Conservation (phyloP, 2,888 invertebrate species). For the Callyntrura sp. region DNA sequence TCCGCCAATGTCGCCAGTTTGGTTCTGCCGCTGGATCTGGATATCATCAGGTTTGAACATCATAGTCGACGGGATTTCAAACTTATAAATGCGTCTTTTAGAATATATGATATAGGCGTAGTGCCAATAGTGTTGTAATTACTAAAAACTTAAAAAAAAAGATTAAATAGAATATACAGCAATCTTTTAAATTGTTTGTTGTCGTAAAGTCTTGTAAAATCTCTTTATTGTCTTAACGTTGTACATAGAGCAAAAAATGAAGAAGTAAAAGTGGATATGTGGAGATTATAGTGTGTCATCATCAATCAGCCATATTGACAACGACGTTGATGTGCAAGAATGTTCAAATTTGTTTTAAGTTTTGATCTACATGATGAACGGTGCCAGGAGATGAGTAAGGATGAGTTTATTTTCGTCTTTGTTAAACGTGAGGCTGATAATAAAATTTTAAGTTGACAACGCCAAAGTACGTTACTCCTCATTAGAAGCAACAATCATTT, state of each 20-base stretch:
- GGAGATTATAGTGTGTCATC: background rate
- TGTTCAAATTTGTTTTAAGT: background rate
- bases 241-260: slow-evolving; percentile 23
- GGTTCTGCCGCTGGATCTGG: slow-evolving; percentile 19
- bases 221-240: background rate
- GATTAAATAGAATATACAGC: background rate
- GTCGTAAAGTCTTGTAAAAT: slow-evolving; percentile 31
- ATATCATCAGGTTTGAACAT: slow-evolving; percentile 56
- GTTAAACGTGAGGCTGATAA: background rate
- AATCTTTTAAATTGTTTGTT: background rate
- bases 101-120: background rate
- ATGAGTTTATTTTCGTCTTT: background rate
- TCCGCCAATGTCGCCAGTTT: slow-evolving; percentile 92
- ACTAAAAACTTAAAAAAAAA: background rate
- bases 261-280: slow-evolving; percentile 1
- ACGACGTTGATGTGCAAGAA: background rate
- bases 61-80: background rate
- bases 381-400: background rate
- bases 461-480: background rate
- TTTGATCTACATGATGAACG: background rate
- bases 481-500: background rate
- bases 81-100: background rate
- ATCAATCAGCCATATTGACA: background rate
- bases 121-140: background rate
- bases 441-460: background rate